Evolutionary conservation across 2,113 vertebrate genomes (phyloP), one percentile per base, ranked within the genome.

Genomic region (Damaliscus lunatus): DNA sequence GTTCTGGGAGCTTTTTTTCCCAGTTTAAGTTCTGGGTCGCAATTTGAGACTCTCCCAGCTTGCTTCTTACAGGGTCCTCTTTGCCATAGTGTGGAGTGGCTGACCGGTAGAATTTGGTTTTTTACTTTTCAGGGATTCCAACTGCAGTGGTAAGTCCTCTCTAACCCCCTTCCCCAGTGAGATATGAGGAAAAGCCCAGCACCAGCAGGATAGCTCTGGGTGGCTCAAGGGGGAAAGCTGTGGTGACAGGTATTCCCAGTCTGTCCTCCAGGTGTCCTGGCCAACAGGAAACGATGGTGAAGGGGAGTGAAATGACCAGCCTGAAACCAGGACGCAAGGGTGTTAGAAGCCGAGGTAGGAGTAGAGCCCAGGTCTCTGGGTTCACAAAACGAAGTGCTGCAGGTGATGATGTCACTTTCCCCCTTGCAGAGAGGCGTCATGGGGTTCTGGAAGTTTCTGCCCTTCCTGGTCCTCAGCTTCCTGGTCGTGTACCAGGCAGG

Each of bases 401-500:
- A n/a, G 23, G 59, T 16, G 6, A 13, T 98, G 96, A 98, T 40
- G 33, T 94, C 62, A 96, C 95, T 95, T 94, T 98, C 90, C 97
- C 97, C 94, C 19, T 98, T 98, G 96, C 98, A 99, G 99, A 98
- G 98, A 99, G 99, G 98, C 96, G 97, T 96, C 97, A 99, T 99
- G 99, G 99, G 99, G 95, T 99, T 99, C 98, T 98, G 99, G 98
- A 99, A 99, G 98, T 99, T 99, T 96, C 99, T 99, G 84, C 99
- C 99, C n/a, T 99, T 99, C 86, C 99, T 99, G 97, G 98, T 99
- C 96, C 98, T 99, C 97, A 99, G 99, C 90, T 98, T 99, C 88
- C 98, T 99, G 99, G 99, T 99, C 89, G 98, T 99, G 89, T 99
- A 99, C 98, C 99, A 99, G 98, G 99, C 99, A 98, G 99, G 99